Base-by-base conservation (phyloP, 2,797 vertebrate species). In the Manis javanica region DNA sequence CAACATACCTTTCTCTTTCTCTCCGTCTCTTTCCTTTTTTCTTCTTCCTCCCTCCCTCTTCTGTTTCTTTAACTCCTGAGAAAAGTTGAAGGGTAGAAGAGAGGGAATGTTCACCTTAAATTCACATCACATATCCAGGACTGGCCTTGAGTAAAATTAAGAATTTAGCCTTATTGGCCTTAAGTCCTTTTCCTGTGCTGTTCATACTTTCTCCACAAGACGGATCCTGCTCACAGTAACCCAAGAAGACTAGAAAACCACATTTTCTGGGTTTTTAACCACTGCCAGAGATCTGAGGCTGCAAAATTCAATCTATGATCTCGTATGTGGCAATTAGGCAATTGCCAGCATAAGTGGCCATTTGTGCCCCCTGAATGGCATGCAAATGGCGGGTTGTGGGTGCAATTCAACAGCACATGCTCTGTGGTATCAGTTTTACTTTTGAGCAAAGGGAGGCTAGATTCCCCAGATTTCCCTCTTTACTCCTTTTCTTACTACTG, bases 351-450 rank as follows among this genome's bases (percentile, higher is more conserved):
- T 55, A 75, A 84, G 66, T 49, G 79, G 95, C 93, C 94, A 86
- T 96, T 85, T 87, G 93, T 61, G 69, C 31, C 68, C 82, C 79
- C 53, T 9, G 59, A 92, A 85, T 6, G 79, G 84, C 87, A 42
- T 94, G 96, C 95, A 92, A 59, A 93, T 69, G 87, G 93, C 85
- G n/a, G 68, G 74, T 29, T 23, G 74, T 53, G 42, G 89, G 81
- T 61, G 72, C 88, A 49, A 34, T 90, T 79, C 84, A 29, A 49
- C 9, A 49, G 90, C 92, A 61, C 87, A 34, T n/a, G 75, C 72
- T 83, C 74, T 42, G 26, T n/a, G 34, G 57, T 24, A 57, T 37
- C 83, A 83, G 82, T 31, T 96, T 82, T 93, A 57, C 51, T 83
- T 87, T n/a, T 53, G 81, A 59, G 75, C 51, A 59, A 75, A 66